These are phyloP conservation scores for Bovichtus diacanthus DNA, from an alignment of 2,797 vertebrate genomes.

Conservation along the genomic window DNA sequence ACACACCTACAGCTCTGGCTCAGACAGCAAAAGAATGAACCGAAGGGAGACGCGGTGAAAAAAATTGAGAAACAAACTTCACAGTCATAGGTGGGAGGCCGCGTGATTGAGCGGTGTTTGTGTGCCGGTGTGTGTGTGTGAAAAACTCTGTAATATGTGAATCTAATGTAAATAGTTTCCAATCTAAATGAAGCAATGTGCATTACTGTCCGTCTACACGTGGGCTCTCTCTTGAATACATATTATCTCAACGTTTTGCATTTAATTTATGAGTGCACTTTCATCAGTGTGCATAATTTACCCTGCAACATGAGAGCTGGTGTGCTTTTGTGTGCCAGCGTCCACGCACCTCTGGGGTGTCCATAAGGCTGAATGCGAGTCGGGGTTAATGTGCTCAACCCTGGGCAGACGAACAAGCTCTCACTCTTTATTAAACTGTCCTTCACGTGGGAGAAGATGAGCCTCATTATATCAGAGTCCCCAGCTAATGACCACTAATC, in stretches of 20 bases:
- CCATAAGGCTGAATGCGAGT: constrained; percentile 43
- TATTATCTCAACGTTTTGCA: constrained; percentile 19
- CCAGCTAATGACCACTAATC: constrained; percentile 74
- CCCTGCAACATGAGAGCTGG: neutral
- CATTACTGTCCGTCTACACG: constrained; percentile 5
- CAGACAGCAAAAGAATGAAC: constrained; percentile 48
- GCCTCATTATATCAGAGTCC: constrained; percentile 73
- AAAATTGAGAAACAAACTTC: constrained; percentile 61
- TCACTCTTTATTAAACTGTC: constrained; percentile 75
- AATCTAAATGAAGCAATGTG: neutral
- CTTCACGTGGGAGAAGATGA: constrained; percentile 75
- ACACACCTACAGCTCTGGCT: constrained; percentile 73
- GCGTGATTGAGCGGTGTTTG: constrained; percentile 21
- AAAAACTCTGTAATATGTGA: constrained; percentile 23
- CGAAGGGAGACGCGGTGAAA: constrained; percentile 52
- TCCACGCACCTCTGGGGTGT: constrained; percentile 20
- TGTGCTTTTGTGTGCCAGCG: constrained; percentile 8
- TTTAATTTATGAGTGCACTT: constrained; percentile 15
- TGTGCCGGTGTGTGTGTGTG: neutral
- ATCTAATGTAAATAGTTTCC: constrained; percentile 32
- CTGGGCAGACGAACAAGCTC: constrained; percentile 42
- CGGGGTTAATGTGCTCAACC: constrained; percentile 69
- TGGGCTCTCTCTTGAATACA: constrained; percentile 10
- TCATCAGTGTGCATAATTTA: constrained; percentile 30
- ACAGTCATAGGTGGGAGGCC: constrained; percentile 33